Conservation (phyloP, 2,888 invertebrate species). For the Sinhomidia bicolor region DNA sequence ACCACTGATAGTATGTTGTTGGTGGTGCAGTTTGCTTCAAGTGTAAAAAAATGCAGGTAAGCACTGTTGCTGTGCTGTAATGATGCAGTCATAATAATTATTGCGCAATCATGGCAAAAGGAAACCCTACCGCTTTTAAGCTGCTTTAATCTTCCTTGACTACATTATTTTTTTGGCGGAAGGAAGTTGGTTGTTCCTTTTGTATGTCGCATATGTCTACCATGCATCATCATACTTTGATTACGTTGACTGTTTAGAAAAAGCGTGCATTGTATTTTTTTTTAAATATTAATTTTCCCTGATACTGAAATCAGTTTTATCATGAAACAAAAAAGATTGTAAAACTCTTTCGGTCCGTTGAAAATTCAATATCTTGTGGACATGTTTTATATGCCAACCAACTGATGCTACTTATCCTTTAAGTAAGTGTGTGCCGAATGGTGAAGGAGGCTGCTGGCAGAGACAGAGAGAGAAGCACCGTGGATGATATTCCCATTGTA, state of each 20-base stretch:
- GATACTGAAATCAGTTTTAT: neutral
- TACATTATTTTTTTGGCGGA: conserved; percentile 65
- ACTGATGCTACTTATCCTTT: no score
- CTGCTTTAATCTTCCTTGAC: conserved; percentile 60
- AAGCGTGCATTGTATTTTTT: neutral
- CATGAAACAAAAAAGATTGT: neutral
- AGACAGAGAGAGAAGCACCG: neutral
- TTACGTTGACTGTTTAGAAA: neutral
- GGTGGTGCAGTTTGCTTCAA: conserved; percentile 48
- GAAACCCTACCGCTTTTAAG: conserved; percentile 59
- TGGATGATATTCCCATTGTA: neutral
- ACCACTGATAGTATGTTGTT: neutral
- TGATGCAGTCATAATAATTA: conserved; percentile 38
- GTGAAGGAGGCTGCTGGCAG: no score
- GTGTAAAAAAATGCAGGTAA: conserved; percentile 13
- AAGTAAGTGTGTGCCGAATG: no score
- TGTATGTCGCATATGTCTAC: conserved; percentile 45
- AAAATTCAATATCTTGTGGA: no score
- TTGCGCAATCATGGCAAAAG: conserved; percentile 55
- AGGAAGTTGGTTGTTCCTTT: conserved; percentile 70
- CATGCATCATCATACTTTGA: neutral
- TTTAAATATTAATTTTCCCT: neutral
- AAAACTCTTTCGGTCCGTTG: no score
- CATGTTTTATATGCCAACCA: no score
- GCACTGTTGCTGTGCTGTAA: neutral